phyloP scores from a whole-genome alignment of 1,140 invertebrate genomes.

The Euwallacea similis region DNA sequence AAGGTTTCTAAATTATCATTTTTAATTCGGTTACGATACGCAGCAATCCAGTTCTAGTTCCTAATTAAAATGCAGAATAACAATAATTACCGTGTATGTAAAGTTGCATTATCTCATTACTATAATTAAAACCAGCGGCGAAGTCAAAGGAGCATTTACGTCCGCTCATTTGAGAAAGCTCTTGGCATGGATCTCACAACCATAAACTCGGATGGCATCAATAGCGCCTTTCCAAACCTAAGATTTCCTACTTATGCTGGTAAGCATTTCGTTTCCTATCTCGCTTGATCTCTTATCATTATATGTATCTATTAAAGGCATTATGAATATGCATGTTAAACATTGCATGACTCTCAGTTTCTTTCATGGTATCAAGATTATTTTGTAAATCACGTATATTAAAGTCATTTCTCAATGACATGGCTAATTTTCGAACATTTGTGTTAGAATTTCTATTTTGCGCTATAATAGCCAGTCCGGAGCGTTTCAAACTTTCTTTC shows the following conservation, averaged over 20 bases:
- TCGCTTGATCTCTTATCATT: not conserved
- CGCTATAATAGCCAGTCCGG: too few species aligned
- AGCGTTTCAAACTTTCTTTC: too few species aligned
- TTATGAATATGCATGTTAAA: too few species aligned
- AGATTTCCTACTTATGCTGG: not conserved
- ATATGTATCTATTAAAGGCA: not conserved
- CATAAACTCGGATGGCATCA: not conserved
- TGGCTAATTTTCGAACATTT: too few species aligned
- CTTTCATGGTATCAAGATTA: too few species aligned
- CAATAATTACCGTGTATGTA: conserved; percentile 1
- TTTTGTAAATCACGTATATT: too few species aligned
- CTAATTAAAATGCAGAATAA: conserved; percentile 3
- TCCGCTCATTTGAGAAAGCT: not conserved
- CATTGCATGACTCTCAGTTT: too few species aligned
- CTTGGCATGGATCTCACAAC: not conserved
- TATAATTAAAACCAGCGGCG: not conserved
- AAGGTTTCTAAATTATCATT: conserved; percentile 6
- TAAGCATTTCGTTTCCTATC: not conserved
- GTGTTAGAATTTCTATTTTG: too few species aligned
- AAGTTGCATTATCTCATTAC: conserved; percentile 1
- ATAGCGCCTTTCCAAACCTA: not conserved
- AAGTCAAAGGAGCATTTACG: not conserved
- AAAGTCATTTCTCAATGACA: too few species aligned
- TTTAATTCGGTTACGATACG: conserved; percentile 1
- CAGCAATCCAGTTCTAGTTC: not conserved